phyloP scores from a whole-genome alignment of 2,797 vertebrate genomes.

The Helostoma temminkii region DNA sequence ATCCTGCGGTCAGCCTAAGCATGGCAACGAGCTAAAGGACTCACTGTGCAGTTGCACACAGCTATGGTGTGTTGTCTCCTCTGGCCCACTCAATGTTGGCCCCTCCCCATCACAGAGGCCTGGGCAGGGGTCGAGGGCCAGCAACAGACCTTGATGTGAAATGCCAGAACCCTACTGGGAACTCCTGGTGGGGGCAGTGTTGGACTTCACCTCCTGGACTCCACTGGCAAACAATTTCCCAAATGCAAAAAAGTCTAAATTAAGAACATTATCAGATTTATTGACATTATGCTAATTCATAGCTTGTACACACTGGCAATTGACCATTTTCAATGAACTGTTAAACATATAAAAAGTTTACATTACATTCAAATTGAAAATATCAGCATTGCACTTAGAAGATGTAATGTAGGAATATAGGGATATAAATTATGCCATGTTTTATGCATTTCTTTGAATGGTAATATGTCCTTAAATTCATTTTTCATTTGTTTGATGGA shows the following conservation, averaged over 20 bases:
- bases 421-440: no score
- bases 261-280: constrained; percentile 56
- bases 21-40: constrained; percentile 86
- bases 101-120: constrained; percentile 76
- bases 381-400: no score
- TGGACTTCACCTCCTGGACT: constrained; percentile 64
- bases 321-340: constrained; percentile 9
- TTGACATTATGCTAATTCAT: constrained; percentile 28
- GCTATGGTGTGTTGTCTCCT: constrained; percentile 85
- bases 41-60: constrained; percentile 87
- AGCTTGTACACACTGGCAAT: no score
- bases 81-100: constrained; percentile 68
- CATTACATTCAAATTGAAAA: neutral
- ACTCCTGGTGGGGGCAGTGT: constrained; percentile 74
- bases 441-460: neutral
- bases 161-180: constrained; percentile 77
- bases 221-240: constrained; percentile 49
- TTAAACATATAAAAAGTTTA: constrained; percentile 1
- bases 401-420: neutral
- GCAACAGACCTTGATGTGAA: constrained; percentile 81
- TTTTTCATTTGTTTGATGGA: neutral
- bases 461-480: constrained; percentile 1
- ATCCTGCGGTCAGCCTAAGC: constrained; percentile 86
- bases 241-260: constrained; percentile 58
- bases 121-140: constrained; percentile 77